Evolutionary conservation across 2,888 invertebrate species (phyloP).

Genomic region (Leptopilina syphax): DNA sequence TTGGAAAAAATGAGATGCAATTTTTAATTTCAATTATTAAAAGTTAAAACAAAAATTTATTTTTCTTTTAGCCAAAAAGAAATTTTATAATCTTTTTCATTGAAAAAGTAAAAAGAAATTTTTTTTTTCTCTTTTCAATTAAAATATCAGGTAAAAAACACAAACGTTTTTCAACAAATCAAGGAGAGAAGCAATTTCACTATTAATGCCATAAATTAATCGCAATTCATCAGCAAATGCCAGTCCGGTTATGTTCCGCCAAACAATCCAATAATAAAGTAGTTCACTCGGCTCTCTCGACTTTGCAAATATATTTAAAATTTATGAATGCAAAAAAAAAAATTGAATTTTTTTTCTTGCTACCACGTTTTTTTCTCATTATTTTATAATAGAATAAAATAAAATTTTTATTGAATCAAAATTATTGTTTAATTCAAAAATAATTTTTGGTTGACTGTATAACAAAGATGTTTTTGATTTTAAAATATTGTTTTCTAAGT

Average conservation of each 20-base stretch:
- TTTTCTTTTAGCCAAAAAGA: neutral
- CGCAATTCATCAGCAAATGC: neutral
- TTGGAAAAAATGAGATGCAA: slow-evolving; percentile 85
- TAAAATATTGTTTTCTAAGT: too few relatives aligned
- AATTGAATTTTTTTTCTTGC: neutral
- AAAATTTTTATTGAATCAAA: too few relatives aligned
- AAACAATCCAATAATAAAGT: slow-evolving; percentile 55
- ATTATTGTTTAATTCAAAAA: too few relatives aligned
- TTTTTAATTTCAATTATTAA: neutral
- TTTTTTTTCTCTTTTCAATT: too few relatives aligned
- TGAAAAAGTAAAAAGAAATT: too few relatives aligned
- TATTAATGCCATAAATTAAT: neutral
- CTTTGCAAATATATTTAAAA: slow-evolving; percentile 54
- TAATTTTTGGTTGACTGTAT: too few relatives aligned
- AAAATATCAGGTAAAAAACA: too few relatives aligned
- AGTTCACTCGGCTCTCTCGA: slow-evolving; percentile 55
- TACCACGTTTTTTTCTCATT: neutral
- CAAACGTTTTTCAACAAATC: slow-evolving; percentile 45
- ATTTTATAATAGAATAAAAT: too few relatives aligned
- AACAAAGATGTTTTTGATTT: too few relatives aligned
- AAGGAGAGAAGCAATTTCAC: slow-evolving; percentile 28
- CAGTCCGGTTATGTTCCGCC: slow-evolving; percentile 62
- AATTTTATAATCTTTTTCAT: neutral
- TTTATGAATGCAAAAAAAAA: slow-evolving; percentile 41
- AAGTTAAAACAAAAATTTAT: too few relatives aligned